Evolutionary conservation across 64 coral and sea anemone species (phyloP).

Genomic region (Platygyra sinensis): DNA sequence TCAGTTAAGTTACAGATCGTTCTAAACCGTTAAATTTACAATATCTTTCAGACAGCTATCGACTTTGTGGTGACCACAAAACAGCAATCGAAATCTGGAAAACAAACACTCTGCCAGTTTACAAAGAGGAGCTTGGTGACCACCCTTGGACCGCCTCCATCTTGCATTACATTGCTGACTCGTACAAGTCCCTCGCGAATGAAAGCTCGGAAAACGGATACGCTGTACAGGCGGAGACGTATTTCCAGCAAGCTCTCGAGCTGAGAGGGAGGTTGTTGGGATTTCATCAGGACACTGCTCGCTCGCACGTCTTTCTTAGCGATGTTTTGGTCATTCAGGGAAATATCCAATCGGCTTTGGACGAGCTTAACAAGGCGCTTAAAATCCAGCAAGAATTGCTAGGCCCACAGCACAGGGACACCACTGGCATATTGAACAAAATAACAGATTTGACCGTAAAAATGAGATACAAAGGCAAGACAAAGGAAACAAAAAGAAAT

Average conservation of each 20-base stretch:
- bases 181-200: slow-evolving; percentile 6
- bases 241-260: neutral
- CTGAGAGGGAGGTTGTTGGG: slow-evolving; percentile 24
- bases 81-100: slow-evolving; percentile 29
- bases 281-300: slow-evolving; percentile 49
- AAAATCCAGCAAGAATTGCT: neutral
- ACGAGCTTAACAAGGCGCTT: slow-evolving; percentile 7
- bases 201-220: neutral
- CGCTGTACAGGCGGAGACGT: slow-evolving; percentile 5
- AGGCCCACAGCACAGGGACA: neutral
- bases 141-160: slow-evolving; percentile 54
- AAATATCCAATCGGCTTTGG: neutral
- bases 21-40: neutral
- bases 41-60: neutral
- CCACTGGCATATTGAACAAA: neutral
- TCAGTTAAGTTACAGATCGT: neutral
- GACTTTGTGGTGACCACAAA: neutral
- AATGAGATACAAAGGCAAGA: neutral
- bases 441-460: neutral
- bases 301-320: slow-evolving; percentile 13
- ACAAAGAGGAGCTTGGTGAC: slow-evolving; percentile 51
- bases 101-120: slow-evolving; percentile 1
- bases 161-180: slow-evolving; percentile 20
- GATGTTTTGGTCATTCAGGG: slow-evolving; percentile 5
- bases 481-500: too few species aligned